Base-by-base conservation (phyloP, 1,140 invertebrate genomes). In the Oscheius sp. region DNA sequence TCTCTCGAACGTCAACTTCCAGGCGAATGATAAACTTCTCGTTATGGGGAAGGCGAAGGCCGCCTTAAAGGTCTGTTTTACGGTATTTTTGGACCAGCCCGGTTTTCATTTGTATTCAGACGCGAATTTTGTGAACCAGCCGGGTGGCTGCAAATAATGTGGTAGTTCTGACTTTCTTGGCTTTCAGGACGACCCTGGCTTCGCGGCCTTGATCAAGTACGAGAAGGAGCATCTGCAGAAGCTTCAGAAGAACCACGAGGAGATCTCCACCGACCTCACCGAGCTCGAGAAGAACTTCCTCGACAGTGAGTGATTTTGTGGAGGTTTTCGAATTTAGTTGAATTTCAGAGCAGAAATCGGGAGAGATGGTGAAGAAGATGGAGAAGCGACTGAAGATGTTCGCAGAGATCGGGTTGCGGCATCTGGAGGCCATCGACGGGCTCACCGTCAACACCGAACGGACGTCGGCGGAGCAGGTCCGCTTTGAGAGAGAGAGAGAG, bases 21-120 rank as follows among this genome's bases (percentile, higher is more conserved):
- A 75, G 46, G 73, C 73, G 31, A 75, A 75, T 20, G 73, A 75
- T 18, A 75, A 75, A 35, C 32, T 70, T 4, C 74, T 75, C 28
- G 73, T 72, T 45, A 69, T 75, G 42, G 68, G 68, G 1, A 64
- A 73, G 36, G 61, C 42, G 13, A 58, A 76, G 4, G 38, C 49
- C 15, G 68, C 49, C n/a, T 65, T 71, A 10, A 71, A 35, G 28
- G 45, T 63, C n/a, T n/a, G n/a, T n/a, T n/a, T n/a, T n/a, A n/a
- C n/a, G n/a, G n/a, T n/a, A n/a, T n/a, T n/a, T n/a, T n/a, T n/a
- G n/a, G n/a, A n/a, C n/a, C n/a, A n/a, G n/a, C n/a, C n/a, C n/a
- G n/a, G n/a, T n/a, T n/a, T n/a, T n/a, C n/a, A n/a, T n/a, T n/a
- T n/a, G n/a, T n/a, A n/a, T n/a, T n/a, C n/a, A n/a, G n/a, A n/a